Conservation (phyloP, 2,797 vertebrate species). For the Melanotaenia boesemani region DNA sequence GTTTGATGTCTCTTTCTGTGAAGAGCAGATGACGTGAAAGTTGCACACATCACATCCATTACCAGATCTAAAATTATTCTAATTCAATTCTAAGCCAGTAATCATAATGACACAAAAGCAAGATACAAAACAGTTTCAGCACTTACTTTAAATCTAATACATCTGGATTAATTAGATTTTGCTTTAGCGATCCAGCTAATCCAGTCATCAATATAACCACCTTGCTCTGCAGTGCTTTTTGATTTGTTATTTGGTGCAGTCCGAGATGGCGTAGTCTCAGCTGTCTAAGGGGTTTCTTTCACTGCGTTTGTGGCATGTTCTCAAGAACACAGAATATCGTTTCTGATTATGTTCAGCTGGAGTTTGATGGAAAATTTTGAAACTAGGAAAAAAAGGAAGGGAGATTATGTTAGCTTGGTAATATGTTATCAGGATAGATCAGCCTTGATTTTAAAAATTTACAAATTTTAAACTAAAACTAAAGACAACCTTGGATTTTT, state of each 20-base stretch:
- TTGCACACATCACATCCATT: slow-evolving; percentile 12
- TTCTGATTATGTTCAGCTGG: background rate
- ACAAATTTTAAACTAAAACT: background rate
- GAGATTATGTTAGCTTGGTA: background rate
- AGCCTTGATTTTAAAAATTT: background rate
- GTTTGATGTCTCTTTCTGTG: slow-evolving; percentile 1
- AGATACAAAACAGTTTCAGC: slow-evolving; percentile 29
- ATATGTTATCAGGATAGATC: background rate
- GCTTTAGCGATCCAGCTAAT: slow-evolving; percentile 58
- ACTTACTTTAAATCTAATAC: slow-evolving; percentile 48
- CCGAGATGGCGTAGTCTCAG: slow-evolving; percentile 44
- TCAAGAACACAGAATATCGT: slow-evolving; percentile 15
- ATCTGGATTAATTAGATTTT: slow-evolving; percentile 62
- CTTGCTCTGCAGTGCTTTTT: slow-evolving; percentile 72
- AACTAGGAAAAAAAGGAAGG: background rate
- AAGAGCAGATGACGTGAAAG: background rate
- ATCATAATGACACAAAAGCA: slow-evolving; percentile 34
- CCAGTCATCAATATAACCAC: slow-evolving; percentile 64
- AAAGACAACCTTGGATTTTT: background rate
- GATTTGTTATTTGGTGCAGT: slow-evolving; percentile 75
- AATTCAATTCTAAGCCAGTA: slow-evolving; percentile 31
- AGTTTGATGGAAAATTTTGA: slow-evolving; percentile 3
- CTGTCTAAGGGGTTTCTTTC: slow-evolving; percentile 59
- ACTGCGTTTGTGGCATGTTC: slow-evolving; percentile 27
- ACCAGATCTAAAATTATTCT: slow-evolving; percentile 26